A percentile compares a stretch with the other conserved stretches of the same genome.
Evolutionary conservation across 2,888 invertebrate genomes (phyloP).

Genomic region (Drosophila neotestacea): DNA sequence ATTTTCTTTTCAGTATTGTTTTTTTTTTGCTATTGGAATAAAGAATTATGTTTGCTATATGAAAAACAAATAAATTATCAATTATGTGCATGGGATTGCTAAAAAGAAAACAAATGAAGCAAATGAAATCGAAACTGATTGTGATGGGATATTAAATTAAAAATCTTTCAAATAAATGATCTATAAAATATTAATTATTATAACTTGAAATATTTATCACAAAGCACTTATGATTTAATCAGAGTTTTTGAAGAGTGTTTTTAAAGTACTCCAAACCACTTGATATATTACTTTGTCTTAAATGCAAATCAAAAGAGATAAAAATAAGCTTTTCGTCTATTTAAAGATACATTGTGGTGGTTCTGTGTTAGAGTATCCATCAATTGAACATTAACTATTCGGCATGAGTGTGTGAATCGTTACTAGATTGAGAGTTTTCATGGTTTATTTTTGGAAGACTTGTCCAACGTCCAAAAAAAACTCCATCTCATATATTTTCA

Average conservation of each 20-base stretch:
- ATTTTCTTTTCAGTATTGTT: slow-evolving; percentile 41
- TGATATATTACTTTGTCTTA: background rate
- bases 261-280: background rate
- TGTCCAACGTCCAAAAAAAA: too few species aligned
- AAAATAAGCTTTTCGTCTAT: too few species aligned
- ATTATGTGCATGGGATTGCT: slow-evolving; percentile 33
- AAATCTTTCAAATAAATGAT: too few species aligned
- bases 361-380: too few species aligned
- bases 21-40: slow-evolving; percentile 20
- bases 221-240: slow-evolving; percentile 1
- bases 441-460: too few species aligned
- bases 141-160: background rate
- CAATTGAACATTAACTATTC: too few species aligned
- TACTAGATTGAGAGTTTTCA: too few species aligned
- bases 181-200: background rate
- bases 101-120: slow-evolving; percentile 12
- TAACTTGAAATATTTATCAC: slow-evolving; percentile 6
- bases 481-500: too few species aligned
- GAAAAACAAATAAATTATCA: slow-evolving; percentile 57
- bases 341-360: too few species aligned
- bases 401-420: too few species aligned
- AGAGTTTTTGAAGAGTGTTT: background rate
- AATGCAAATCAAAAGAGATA: background rate
- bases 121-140: slow-evolving; percentile 40
- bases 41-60: slow-evolving; percentile 64